Conservation (phyloP, 2,113 vertebrate species). For the Eolophus roseicapilla region DNA sequence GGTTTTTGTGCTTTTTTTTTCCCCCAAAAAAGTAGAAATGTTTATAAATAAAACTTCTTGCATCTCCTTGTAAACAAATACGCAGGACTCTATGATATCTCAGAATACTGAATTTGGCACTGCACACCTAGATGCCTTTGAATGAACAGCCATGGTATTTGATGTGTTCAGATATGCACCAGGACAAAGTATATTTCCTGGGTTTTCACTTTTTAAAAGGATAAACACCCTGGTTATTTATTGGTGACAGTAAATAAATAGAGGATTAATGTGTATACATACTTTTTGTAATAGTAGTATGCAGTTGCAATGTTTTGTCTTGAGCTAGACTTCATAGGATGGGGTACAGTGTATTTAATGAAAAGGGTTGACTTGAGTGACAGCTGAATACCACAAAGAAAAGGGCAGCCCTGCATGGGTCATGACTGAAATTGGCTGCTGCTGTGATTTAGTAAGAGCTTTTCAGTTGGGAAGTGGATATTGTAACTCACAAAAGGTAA, state of each 20-base stretch:
- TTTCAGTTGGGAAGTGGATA: slow-evolving; percentile 75
- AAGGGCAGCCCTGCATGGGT: slow-evolving; percentile 77
- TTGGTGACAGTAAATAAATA: background rate
- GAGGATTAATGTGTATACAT: background rate
- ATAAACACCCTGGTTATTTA: background rate
- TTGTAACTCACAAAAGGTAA: slow-evolving; percentile 83
- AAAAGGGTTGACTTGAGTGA: slow-evolving; percentile 82
- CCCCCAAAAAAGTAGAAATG: background rate
- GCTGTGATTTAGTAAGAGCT: slow-evolving; percentile 75
- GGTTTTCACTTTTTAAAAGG: background rate
- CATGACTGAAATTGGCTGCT: slow-evolving; percentile 80
- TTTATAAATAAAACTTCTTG: background rate
- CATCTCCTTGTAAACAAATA: background rate
- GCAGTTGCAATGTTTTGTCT: background rate
- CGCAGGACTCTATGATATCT: background rate
- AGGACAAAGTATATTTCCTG: background rate
- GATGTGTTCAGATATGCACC: background rate
- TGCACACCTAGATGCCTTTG: background rate
- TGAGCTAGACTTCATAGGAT: background rate
- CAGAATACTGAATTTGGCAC: background rate
- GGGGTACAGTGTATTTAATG: slow-evolving; percentile 79
- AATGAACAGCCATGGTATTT: background rate
- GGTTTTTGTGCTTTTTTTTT: background rate
- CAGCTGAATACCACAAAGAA: slow-evolving; percentile 83
- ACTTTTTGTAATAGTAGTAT: background rate